Evolutionary conservation across 2,113 vertebrate species (phyloP), one percentile per base, ranked within the genome.

Genomic region (Fulmarus glacialis): DNA sequence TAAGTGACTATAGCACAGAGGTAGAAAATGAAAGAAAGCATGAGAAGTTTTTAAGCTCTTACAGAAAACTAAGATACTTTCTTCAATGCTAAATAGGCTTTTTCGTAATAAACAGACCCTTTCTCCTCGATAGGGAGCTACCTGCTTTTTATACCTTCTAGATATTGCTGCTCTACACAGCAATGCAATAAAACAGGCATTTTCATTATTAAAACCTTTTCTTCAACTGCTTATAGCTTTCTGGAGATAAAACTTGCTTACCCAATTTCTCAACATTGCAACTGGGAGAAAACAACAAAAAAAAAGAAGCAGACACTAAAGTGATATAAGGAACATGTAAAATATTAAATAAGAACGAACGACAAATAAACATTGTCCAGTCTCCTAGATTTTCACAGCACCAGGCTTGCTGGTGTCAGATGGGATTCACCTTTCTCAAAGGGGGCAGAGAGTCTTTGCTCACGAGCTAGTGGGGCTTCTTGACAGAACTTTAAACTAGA

Each of bases 171-270:
- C 34, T 91, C 3, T 73, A 62, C 55, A 77, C 45, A 92, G 70
- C 91, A 88, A 50, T 70, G 53, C 86, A 96, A 89, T 91, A 91
- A 95, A 83, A 11, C 36, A 74, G 50, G 13, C 10, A 70, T 92
- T 97, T 96, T 86, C 40, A 73, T 94, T 74, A 83, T 88, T 94
- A 77, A 87, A 92, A 72, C 32, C 5, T 85, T 95, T 91, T 77
- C 22, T 91, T 80, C 74, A 91, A 18, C 23, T 90, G 62, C 40
- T 91, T 68, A 52, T 75, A 80, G 19, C 43, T 90, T 91, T 82
- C 74, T 86, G 74, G 24, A 92, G 94, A 90, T 73, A 82, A 93
- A 92, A 77, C 27, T 66, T 52, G 5, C 60, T 72, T 52, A 27
- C 59, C 53, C 72, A 58, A 75, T 90, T 91, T 94, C 78, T 88